phyloP scores from a whole-genome alignment of 1,140 invertebrate genomes.

The Danaus melanippus region DNA sequence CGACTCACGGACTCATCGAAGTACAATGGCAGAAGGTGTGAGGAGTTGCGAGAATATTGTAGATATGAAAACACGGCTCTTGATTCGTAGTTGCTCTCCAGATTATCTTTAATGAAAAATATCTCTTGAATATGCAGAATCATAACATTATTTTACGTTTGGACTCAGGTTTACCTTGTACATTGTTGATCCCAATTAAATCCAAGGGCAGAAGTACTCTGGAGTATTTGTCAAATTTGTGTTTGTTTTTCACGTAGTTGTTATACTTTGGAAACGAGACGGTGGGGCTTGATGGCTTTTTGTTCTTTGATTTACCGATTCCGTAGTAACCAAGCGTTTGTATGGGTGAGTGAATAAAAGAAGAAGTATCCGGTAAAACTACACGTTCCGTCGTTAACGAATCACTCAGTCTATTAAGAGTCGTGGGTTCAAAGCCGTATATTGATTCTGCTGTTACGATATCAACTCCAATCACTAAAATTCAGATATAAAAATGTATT shows the following conservation, averaged over 20 bases:
- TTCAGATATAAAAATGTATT: not conserved
- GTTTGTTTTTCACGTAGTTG: conserved; percentile 90
- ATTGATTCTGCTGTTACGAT: conserved; percentile 89
- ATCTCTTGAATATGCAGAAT: conserved; percentile 1
- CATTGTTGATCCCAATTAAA: conserved; percentile 80
- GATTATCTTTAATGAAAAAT: conserved; percentile 33
- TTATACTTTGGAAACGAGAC: conserved; percentile 96
- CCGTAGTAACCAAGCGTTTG: conserved; percentile 59
- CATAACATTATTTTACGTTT: not conserved
- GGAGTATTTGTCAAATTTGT: conserved; percentile 88
- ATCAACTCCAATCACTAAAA: conserved; percentile 89
- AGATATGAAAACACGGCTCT: conserved; percentile 91
- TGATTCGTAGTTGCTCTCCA: conserved; percentile 61
- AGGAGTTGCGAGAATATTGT: conserved; percentile 83
- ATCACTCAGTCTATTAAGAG: conserved; percentile 66
- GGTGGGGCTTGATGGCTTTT: conserved; percentile 75
- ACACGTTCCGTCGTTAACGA: conserved; percentile 81
- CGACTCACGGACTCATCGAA: conserved; percentile 86
- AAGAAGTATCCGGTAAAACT: conserved; percentile 83
- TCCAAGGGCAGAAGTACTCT: conserved; percentile 87
- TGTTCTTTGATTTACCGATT: conserved; percentile 56
- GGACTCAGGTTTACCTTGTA: conserved; percentile 44
- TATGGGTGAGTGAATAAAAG: conserved; percentile 78
- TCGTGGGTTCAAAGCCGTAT: conserved; percentile 84
- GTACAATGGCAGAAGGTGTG: conserved; percentile 82